phyloP scores from a whole-genome alignment of 2,888 invertebrate genomes.

The Agelastica alni region DNA sequence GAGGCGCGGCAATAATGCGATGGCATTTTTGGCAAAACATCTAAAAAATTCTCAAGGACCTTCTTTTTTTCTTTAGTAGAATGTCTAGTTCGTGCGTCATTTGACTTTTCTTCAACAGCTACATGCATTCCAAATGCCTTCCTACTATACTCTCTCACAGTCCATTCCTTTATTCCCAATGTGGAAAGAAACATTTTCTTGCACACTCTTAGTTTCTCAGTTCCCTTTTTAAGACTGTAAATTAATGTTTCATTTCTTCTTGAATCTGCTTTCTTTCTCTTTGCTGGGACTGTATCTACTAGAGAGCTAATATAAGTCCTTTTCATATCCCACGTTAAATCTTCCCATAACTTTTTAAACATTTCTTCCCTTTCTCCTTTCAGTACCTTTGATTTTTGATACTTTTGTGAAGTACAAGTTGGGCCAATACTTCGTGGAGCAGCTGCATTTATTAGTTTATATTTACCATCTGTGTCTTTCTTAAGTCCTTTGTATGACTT shows the following conservation, averaged over 20 bases:
- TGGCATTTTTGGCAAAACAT: slow-evolving; percentile 16
- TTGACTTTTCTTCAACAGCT: neutral
- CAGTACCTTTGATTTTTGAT: slow-evolving; percentile 4
- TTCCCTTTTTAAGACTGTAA: too few relatives aligned
- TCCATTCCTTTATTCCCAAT: slow-evolving; percentile 13
- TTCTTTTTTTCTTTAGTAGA: slow-evolving; percentile 2
- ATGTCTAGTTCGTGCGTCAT: slow-evolving; percentile 6
- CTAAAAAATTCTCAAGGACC: slow-evolving; percentile 2
- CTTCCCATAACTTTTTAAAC: slow-evolving; percentile 17
- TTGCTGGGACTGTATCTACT: slow-evolving; percentile 8
- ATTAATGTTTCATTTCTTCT: slow-evolving; percentile 19
- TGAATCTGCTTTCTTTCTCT: slow-evolving; percentile 17
- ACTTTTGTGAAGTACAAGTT: slow-evolving; percentile 5
- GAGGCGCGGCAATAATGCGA: slow-evolving; percentile 19
- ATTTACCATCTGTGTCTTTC: slow-evolving; percentile 7
- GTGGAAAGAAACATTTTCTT: too few relatives aligned
- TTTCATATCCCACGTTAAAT: slow-evolving; percentile 18
- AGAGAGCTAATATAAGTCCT: slow-evolving; percentile 13
- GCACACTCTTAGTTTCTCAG: too few relatives aligned
- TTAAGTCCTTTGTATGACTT: slow-evolving; percentile 7
- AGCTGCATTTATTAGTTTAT: slow-evolving; percentile 5
- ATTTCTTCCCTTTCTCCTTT: slow-evolving; percentile 9
- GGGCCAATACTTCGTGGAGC: slow-evolving; percentile 5
- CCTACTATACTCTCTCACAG: slow-evolving; percentile 9
- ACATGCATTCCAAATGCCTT: slow-evolving; percentile 15